Base-by-base conservation (phyloP, 2,797 vertebrate species). In the Pitangus sulphuratus region DNA sequence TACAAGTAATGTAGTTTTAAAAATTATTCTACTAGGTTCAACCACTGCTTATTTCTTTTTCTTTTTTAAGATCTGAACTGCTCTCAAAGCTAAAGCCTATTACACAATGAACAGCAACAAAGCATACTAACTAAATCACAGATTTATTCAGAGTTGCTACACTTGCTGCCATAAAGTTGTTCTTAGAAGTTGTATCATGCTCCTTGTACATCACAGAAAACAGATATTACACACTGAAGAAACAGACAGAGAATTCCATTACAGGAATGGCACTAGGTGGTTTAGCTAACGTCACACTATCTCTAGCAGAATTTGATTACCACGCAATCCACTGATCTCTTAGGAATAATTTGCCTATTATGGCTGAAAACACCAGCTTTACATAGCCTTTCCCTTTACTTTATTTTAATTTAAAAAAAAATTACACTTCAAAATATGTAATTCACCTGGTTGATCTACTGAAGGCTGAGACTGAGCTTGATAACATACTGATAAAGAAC, bases 401-500 rank as follows among this genome's bases (percentile, higher is more conserved):
- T 47, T 47, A 37, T 30, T 90, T 60, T 62, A 30, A 72, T 30
- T 62, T 31, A 37, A 80, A 85, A 85, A 85, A n/a, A 84, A 86
- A 70, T 25, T 33, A 74, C 13, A 26, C 3, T 72, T 80, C 31
- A 53, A 82, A 90, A 42, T 11, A 54, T 1, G 6, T 21, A 42
- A 81, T 24, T 97, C 98, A 99, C 99, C 99, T 96, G 97, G 96
- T 88, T 98, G 89, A 72, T 90, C 78, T 45, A 70, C 80, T 85
- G 94, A 80, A 89, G 95, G 82, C 72, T 87, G 90, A 61, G 69
- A 91, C n/a, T 54, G 95, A 93, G 94, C 92, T 82, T 98, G 97
- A 81, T 97, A 97, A 91, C 78, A 90, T 48, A 97, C 90, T 81
- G 97, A 84, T 44, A 96, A 89, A 85, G 92, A 95, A 78, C 96